Evolutionary conservation across 2,888 invertebrate genomes (phyloP).

Genomic region (Tuta absoluta): DNA sequence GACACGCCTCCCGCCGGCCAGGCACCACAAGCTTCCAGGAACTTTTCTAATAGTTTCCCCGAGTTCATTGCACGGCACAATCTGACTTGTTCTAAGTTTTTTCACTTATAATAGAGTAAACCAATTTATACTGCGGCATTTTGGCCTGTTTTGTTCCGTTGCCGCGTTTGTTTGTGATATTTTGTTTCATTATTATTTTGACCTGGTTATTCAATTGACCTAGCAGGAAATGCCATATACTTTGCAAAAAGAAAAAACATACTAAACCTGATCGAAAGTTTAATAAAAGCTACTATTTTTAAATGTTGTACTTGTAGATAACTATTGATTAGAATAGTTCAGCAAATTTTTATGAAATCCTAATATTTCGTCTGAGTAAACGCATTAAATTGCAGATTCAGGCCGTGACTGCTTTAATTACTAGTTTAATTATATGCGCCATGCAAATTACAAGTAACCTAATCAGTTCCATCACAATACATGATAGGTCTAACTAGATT

Average conservation of each 20-base stretch:
- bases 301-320: no score
- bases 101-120: conserved; percentile 27
- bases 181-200: neutral
- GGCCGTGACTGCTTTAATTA: neutral
- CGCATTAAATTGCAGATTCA: neutral
- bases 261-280: neutral
- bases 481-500: neutral
- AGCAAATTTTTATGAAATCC: no score
- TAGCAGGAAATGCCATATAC: no score
- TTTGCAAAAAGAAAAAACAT: no score
- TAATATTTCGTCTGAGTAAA: no score
- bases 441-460: no score
- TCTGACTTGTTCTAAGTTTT: conserved; percentile 48
- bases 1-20: conserved; percentile 61
- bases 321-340: no score
- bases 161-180: neutral
- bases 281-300: no score
- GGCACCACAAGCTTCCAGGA: conserved; percentile 66
- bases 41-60: conserved; percentile 64
- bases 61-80: conserved; percentile 57
- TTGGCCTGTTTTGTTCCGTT: neutral
- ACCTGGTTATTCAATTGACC: neutral
- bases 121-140: conserved; percentile 24
- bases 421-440: conserved; percentile 1
- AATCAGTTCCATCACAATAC: conserved; percentile 1